Evolutionary conservation across 2,888 invertebrate species (phyloP), one percentile per base, ranked within the genome.

Genomic region (Hartigia nigra): DNA sequence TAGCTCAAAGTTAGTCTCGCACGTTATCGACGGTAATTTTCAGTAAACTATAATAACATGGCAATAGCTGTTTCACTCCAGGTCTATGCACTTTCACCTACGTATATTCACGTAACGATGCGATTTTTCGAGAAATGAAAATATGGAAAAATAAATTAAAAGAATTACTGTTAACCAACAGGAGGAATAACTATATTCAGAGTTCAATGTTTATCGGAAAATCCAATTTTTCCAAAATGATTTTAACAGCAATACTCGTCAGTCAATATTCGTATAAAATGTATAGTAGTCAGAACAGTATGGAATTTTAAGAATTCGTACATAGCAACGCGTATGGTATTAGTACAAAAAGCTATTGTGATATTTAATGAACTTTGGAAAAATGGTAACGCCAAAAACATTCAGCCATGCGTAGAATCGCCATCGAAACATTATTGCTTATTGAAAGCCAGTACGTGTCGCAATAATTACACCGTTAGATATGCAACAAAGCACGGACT

Each of bases 401-500:
- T 55, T 55, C 0, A 9, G 23, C 23, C 55, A 55, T 5, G 55
- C 9, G 14, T 23, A 23, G 55, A 55, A 55, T 23, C 14, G 23
- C 23, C 55, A 55, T 23, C 9, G 9, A 23, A 55, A 55, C 23
- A 55, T 1, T 23, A 23, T 55, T 23, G 55, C 55, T 55, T 23
- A 23, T 55, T 9, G 2, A 23, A 23, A 55, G 55, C 55, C 23
- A 9, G 23, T 23, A 23, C 55, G 55, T 14, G 9, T 39, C 76
- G 39, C 76, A 37, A 79, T 80, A 83, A 82, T 83, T 83, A 81
- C 39, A 77, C 76, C 77, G 77, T 75, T 75, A 69, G 77, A 34
- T 37, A 32, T 72, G 36, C 75, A 75, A 74, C 74, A 80, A 81
- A 81, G 81, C 78, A 80, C 81, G 84, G 80, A 87, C 84, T 80